Conservation (phyloP, 2,797 vertebrate species). For the Rhynchonycteris naso region DNA sequence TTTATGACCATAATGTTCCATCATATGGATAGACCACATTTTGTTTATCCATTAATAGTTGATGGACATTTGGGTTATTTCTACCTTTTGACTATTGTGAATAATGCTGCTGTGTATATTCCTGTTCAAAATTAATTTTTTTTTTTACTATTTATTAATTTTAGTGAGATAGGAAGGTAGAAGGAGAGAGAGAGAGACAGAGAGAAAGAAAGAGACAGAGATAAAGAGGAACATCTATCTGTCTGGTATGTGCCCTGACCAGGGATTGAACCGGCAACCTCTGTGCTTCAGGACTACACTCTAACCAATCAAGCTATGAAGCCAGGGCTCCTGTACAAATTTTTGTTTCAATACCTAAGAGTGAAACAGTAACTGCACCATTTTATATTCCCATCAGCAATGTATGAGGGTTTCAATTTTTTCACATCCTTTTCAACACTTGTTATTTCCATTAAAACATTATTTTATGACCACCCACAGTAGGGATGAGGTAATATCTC, state of each 20-base stretch:
- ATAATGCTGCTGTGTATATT: background rate
- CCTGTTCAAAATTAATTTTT: too few relatives aligned
- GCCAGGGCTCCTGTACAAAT: background rate
- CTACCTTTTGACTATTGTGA: background rate
- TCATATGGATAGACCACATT: fast-evolving
- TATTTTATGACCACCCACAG: background rate
- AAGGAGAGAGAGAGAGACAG: too few relatives aligned
- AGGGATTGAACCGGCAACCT: too few relatives aligned
- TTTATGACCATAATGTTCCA: background rate
- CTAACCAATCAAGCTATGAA: too few relatives aligned
- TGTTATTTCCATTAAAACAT: background rate
- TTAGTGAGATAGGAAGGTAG: too few relatives aligned
- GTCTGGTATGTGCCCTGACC: too few relatives aligned
- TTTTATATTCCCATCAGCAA: background rate
- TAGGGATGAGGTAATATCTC: background rate
- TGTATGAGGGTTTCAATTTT: background rate
- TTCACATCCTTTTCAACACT: background rate
- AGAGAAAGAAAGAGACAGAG: too few relatives aligned
- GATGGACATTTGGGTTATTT: background rate
- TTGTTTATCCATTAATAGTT: background rate
- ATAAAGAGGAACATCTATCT: too few relatives aligned
- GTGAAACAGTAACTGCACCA: background rate
- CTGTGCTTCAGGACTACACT: too few relatives aligned
- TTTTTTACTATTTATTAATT: too few relatives aligned
- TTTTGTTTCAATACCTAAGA: background rate